Conservation (phyloP, 2,888 invertebrate genomes). For the Eilema caniola region DNA sequence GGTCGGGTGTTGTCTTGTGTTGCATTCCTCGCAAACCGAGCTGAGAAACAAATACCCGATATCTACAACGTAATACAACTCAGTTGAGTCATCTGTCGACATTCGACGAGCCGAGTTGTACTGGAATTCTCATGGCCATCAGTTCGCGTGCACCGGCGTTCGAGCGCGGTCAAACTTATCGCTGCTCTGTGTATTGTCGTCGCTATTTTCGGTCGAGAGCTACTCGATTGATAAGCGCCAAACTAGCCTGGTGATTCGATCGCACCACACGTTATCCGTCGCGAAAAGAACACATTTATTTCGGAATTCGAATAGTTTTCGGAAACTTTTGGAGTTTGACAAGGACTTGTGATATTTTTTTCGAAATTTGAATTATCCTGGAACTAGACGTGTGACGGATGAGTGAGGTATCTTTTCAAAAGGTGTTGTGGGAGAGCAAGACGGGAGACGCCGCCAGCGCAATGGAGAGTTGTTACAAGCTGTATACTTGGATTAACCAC, state of each 20-base stretch:
- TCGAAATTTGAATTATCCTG: constrained; percentile 55
- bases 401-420: constrained; percentile 78
- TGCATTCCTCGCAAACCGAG: constrained; percentile 55
- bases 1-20: constrained; percentile 51
- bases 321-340: constrained; percentile 13
- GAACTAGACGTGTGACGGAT: constrained; percentile 74
- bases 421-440: constrained; percentile 75
- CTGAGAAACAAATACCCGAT: constrained; percentile 67
- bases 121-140: constrained; percentile 70
- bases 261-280: constrained; percentile 55
- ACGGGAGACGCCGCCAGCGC: constrained; percentile 66
- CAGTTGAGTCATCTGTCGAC: constrained; percentile 79
- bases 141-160: constrained; percentile 80
- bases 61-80: constrained; percentile 63
- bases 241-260: constrained; percentile 62
- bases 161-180: constrained; percentile 71
- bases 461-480: constrained; percentile 82
- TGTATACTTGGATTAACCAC: constrained; percentile 83
- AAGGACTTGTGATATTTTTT: constrained; percentile 9
- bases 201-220: constrained; percentile 70
- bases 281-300: constrained; percentile 24
- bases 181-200: constrained; percentile 55
- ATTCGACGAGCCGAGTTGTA: constrained; percentile 61
- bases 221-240: constrained; percentile 64
- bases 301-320: constrained; percentile 34